A percentile compares a stretch with the other conserved stretches of the same genome.
Conservation (phyloP, 2,113 vertebrate genomes). For the Caloenas nicobarica region DNA sequence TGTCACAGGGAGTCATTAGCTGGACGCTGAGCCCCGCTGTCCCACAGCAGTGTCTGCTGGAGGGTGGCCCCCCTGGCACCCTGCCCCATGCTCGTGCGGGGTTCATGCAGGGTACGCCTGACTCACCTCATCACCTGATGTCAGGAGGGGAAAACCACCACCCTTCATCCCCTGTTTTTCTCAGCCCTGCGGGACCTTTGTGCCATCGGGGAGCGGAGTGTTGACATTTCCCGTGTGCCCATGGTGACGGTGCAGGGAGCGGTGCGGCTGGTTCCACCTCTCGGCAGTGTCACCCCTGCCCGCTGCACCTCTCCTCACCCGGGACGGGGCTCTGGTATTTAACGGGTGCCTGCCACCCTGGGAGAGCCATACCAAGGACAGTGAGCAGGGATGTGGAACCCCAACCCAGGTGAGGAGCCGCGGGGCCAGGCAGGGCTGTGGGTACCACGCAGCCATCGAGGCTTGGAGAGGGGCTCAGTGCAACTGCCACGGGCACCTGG, state of each 20-base stretch:
- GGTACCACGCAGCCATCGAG: background rate
- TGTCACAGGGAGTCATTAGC: too few species aligned
- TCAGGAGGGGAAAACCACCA: background rate
- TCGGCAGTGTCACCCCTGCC: background rate
- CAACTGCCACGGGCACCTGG: accelerated
- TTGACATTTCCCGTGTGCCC: background rate
- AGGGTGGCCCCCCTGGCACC: background rate
- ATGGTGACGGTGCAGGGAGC: background rate
- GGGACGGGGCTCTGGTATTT: background rate
- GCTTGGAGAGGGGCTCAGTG: background rate
- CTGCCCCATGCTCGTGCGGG: background rate
- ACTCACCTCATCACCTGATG: background rate
- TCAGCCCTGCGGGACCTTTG: background rate
- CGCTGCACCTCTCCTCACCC: background rate
- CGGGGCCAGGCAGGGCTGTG: accelerated
- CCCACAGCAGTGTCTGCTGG: background rate
- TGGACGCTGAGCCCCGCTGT: accelerated
- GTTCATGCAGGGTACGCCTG: background rate
- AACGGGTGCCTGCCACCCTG: background rate
- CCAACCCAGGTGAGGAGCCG: background rate
- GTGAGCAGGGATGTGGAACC: slow-evolving; percentile 4
- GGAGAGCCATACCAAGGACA: background rate
- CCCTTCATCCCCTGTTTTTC: background rate
- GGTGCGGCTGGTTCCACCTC: background rate
- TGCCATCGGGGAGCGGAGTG: background rate